phyloP scores from a whole-genome alignment of 2,888 invertebrate genomes.

The Latrodectus elegans region DNA sequence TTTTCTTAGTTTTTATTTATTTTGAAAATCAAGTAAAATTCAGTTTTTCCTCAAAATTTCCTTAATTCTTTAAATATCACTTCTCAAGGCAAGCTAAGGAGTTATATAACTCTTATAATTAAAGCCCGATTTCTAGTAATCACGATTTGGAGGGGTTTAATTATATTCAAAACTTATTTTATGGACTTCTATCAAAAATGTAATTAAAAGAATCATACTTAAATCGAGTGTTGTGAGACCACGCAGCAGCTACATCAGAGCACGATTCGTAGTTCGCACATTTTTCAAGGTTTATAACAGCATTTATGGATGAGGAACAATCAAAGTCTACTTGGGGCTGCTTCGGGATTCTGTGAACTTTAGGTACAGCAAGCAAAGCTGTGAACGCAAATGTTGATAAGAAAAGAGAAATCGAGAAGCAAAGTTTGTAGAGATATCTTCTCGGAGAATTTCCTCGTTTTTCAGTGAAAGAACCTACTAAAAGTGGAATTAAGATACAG shows the following conservation, averaged over 20 bases:
- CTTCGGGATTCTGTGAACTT: slow-evolving; percentile 67
- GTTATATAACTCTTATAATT: not conserved
- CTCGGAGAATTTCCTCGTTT: slow-evolving; percentile 73
- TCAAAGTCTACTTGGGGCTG: slow-evolving; percentile 71
- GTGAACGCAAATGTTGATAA: slow-evolving; percentile 74
- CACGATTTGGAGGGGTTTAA: not conserved
- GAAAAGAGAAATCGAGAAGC: slow-evolving; percentile 73
- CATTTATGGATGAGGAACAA: slow-evolving; percentile 67
- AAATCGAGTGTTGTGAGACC: slow-evolving; percentile 44
- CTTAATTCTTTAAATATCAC: too few relatives aligned
- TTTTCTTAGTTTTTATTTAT: too few relatives aligned
- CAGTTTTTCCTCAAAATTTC: too few relatives aligned
- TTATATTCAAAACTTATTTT: too few relatives aligned
- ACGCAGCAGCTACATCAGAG: slow-evolving; percentile 48
- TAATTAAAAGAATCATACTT: slow-evolving; percentile 19
- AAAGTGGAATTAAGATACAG: slow-evolving; percentile 85
- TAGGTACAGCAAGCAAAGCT: slow-evolving; percentile 74
- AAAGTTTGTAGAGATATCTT: slow-evolving; percentile 77
- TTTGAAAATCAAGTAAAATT: too few relatives aligned
- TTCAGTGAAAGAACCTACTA: slow-evolving; percentile 87
- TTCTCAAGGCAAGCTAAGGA: not conserved
- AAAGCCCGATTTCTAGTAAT: not conserved
- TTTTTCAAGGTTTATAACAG: slow-evolving; percentile 70
- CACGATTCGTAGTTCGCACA: slow-evolving; percentile 71
- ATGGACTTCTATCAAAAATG: not conserved